phyloP scores from a whole-genome alignment of 2,888 invertebrate genomes.

The Sphaerophoria rueppellii region DNA sequence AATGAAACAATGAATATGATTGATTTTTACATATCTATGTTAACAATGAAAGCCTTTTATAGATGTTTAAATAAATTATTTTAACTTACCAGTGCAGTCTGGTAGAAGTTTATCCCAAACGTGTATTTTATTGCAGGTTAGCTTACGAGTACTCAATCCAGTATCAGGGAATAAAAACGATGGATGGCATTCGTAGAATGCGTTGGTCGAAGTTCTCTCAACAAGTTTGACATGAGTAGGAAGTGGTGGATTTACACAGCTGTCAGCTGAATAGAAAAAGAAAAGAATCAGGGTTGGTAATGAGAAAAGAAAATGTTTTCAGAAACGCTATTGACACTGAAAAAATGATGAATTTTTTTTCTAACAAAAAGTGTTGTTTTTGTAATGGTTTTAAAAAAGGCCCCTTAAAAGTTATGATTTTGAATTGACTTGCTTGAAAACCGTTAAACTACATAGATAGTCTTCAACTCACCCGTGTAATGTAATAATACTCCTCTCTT shows the following conservation, averaged over 20 bases:
- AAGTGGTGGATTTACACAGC: slow-evolving; percentile 86
- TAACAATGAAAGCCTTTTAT: background rate
- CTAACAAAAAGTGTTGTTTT: too few relatives aligned
- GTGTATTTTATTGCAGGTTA: slow-evolving; percentile 86
- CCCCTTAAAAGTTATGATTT: too few relatives aligned
- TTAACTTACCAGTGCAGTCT: slow-evolving; percentile 86
- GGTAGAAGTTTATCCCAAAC: slow-evolving; percentile 86
- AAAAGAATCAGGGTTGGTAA: slow-evolving; percentile 35
- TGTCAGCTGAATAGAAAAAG: slow-evolving; percentile 83
- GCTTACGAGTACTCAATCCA: slow-evolving; percentile 84
- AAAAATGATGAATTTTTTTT: too few relatives aligned
- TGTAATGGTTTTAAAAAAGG: too few relatives aligned
- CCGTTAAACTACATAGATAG: too few relatives aligned
- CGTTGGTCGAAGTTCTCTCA: slow-evolving; percentile 86
- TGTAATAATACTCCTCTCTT: slow-evolving; percentile 86
- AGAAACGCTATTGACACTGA: background rate
- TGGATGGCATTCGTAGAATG: slow-evolving; percentile 87
- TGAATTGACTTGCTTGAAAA: too few relatives aligned
- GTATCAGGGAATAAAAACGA: slow-evolving; percentile 88
- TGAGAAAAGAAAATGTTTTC: background rate
- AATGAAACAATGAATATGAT: slow-evolving; percentile 49
- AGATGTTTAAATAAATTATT: slow-evolving; percentile 13
- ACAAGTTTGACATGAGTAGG: slow-evolving; percentile 88
- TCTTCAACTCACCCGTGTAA: slow-evolving; percentile 84
- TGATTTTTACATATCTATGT: slow-evolving; percentile 14